These are phyloP conservation scores for Barbus barbus DNA, from an alignment of 2,113 vertebrate genomes.

Conservation along the genomic window DNA sequence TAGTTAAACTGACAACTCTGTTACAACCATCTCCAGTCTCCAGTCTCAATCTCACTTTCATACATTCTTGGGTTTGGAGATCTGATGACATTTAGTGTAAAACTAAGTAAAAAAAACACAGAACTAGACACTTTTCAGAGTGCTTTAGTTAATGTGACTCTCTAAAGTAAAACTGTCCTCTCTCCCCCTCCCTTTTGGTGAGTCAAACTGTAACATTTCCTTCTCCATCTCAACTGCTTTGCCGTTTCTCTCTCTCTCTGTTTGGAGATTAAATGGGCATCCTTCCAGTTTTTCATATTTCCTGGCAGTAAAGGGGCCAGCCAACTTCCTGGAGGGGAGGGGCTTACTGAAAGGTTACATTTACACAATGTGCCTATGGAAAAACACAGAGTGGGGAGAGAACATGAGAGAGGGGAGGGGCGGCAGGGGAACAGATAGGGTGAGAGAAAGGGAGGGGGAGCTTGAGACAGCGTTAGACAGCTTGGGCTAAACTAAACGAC, in stretches of 20 bases:
- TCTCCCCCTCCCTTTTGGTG: constrained; percentile 44
- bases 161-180: constrained; percentile 58
- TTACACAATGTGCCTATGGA: constrained; percentile 88
- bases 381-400: constrained; percentile 72
- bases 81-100: background rate
- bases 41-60: too few species aligned
- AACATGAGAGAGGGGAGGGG: constrained; percentile 49
- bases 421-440: constrained; percentile 43
- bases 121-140: background rate
- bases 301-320: constrained; percentile 83
- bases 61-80: too few species aligned
- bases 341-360: constrained; percentile 88
- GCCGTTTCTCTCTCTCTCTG: constrained; percentile 62
- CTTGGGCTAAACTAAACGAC: constrained; percentile 73
- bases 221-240: constrained; percentile 51
- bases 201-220: constrained; percentile 57
- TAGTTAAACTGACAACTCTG: too few species aligned
- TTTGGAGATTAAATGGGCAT: constrained; percentile 89
- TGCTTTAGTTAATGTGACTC: constrained; percentile 31
- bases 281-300: constrained; percentile 89
- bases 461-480: constrained; percentile 49
- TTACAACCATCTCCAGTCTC: too few species aligned
- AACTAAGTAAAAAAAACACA: background rate
- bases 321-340: constrained; percentile 82
- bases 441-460: constrained; percentile 50